A percentile compares a stretch with the other conserved stretches of the same genome.
Evolutionary conservation across 2,113 vertebrate species (phyloP).

Genomic region (Oryzias woworae): DNA sequence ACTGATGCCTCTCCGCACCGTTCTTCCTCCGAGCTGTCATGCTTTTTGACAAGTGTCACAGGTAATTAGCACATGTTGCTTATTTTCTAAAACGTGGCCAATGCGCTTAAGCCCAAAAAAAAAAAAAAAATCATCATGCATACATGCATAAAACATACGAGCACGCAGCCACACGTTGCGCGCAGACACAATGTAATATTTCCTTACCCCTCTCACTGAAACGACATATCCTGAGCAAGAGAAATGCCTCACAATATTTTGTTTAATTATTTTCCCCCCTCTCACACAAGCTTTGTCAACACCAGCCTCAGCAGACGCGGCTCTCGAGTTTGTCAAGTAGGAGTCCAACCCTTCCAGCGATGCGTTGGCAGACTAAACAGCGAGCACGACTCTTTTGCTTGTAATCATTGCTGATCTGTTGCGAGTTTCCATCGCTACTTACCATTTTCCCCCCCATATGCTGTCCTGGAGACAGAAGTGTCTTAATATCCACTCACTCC

Average conservation of each 20-base stretch:
- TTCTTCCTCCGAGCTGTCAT: conserved; percentile 56
- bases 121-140: conserved; percentile 48
- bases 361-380: conserved; percentile 61
- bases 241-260: conserved; percentile 59
- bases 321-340: conserved; percentile 72
- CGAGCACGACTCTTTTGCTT: conserved; percentile 70
- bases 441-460: conserved; percentile 90
- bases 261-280: conserved; percentile 1
- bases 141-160: conserved; percentile 58
- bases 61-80: conserved; percentile 78
- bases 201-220: conserved; percentile 67
- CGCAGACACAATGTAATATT: conserved; percentile 61
- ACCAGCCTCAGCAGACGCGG: conserved; percentile 67
- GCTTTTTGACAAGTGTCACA: conserved; percentile 62
- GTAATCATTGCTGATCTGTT: conserved; percentile 73
- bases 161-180: conserved; percentile 54
- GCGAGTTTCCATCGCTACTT: conserved; percentile 83
- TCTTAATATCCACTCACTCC: conserved; percentile 99
- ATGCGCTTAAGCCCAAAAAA: conserved; percentile 27
- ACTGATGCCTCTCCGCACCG: conserved; percentile 4
- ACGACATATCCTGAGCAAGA: conserved; percentile 65
- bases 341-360: conserved; percentile 76
- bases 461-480: conserved; percentile 98
- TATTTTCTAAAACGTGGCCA: conserved; percentile 31
- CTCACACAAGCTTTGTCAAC: conserved; percentile 63